Evolutionary conservation across 53 echinoderm and acorn worm genomes (phyloP).

Genomic region (Apostichopus leukothele): DNA sequence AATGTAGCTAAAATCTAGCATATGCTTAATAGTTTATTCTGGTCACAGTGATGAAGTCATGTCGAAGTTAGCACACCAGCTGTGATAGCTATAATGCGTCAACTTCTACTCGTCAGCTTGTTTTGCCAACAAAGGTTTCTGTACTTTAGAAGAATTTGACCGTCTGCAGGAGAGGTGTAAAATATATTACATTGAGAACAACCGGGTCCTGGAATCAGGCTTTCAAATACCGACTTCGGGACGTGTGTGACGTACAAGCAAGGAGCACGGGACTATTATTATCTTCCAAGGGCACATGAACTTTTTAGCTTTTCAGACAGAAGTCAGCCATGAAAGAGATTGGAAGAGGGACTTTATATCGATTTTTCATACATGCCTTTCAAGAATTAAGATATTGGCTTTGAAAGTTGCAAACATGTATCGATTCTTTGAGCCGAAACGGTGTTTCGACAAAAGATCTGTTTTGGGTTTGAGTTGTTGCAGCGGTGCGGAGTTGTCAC

Average conservation of each 20-base stretch:
- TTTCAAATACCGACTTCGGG: conserved; percentile 1
- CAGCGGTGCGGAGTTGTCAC: no score
- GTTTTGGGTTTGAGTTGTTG: no score
- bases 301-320: conserved; percentile 10
- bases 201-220: neutral
- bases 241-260: neutral
- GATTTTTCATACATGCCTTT: neutral
- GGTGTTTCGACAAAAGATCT: no score
- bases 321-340: conserved; percentile 7
- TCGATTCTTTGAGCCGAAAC: no score
- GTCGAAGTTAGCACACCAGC: conserved; percentile 35
- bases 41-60: neutral
- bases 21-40: neutral
- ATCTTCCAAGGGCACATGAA: neutral
- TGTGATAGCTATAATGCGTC: conserved; percentile 31
- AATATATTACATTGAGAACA: conserved; percentile 20
- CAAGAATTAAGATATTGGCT: no score
- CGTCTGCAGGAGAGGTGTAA: conserved; percentile 33
- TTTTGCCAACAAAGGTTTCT: conserved; percentile 35
- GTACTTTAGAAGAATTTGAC: conserved; percentile 36
- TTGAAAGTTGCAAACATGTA: no score
- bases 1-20: neutral
- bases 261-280: neutral
- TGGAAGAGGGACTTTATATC: neutral
- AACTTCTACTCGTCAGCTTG: conserved; percentile 26